Base-by-base conservation (phyloP, 1,140 invertebrate genomes). In the Drosophila bocki region DNA sequence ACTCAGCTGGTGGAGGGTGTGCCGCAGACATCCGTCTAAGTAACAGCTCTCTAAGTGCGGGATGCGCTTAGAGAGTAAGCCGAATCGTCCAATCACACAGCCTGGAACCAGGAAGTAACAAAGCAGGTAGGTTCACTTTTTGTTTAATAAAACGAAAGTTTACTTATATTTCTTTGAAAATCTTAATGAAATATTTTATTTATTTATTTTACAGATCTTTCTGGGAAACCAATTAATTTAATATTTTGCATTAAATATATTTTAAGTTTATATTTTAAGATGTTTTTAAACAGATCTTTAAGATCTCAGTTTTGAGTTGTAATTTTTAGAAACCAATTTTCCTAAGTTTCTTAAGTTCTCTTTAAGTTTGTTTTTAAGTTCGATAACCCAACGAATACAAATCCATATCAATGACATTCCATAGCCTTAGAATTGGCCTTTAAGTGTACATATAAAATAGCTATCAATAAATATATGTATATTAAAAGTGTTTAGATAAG, bases 371-470 rank as follows among this genome's bases (percentile, higher is more conserved):
- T 22, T 56, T 51, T 61, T 71, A 88, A 88, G 84, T 88, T 87
- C 62, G 72, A 83, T 48, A 84, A 91, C 87, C 88, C 88, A 91
- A 91, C 87, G 88, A 91, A 91, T 91, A 91, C 88, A 60, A 91
- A 91, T 91, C 88, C 88, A 91, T 91, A 91, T 91, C 88, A 91
- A 91, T 90, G 78, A 91, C 87, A 91, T 91, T 91, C 88, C 78
- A 70, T 72, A 86, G 53, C 33, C 72, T 77, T 65, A 75, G 19
- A 64, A 60, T 53, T 17, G 37, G 61, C 50, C 59, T 44, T 48
- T 72, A 60, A 68, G 42, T 90, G 85, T 87, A 87, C 29, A 83
- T 77, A 76, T 47, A 75, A 60, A 57, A 26, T 35, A 26, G 26
- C 7, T 29, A 11, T 59, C 12, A 17, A 19, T 29, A 44, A 67